A percentile compares a stretch with the other conserved stretches of the same genome.
Evolutionary conservation across 2,797 vertebrate genomes (phyloP).

Genomic region (Takifugu ocellatus): DNA sequence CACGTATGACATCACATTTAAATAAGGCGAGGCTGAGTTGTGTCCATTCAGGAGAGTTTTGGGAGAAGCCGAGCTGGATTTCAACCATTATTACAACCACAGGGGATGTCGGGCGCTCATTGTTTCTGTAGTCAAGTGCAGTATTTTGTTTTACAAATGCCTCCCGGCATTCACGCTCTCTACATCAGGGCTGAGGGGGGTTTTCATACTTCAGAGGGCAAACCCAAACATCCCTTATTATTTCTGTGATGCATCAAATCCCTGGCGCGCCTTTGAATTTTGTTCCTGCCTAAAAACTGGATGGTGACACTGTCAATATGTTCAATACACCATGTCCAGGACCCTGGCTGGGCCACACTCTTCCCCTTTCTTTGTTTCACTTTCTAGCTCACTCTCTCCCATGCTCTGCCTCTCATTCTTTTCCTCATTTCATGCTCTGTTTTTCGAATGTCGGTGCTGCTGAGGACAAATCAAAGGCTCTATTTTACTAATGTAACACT

Average conservation of each 20-base stretch:
- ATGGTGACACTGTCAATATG: constrained; percentile 66
- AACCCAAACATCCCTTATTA: constrained; percentile 70
- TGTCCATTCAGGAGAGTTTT: constrained; percentile 33
- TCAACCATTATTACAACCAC: constrained; percentile 60
- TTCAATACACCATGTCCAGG: constrained; percentile 57
- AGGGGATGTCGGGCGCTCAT: constrained; percentile 46
- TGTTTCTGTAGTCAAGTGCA: constrained; percentile 64
- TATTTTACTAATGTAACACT: constrained; percentile 78
- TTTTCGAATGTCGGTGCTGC: constrained; percentile 61
- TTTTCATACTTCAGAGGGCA: constrained; percentile 62
- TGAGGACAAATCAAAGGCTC: constrained; percentile 77
- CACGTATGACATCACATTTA: constrained; percentile 18
- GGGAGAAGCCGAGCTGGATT: constrained; percentile 49
- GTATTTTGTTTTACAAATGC: constrained; percentile 73
- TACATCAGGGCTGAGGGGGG: constrained; percentile 19
- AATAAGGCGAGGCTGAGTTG: constrained; percentile 13
- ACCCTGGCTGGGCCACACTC: neutral
- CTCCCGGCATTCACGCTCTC: constrained; percentile 53
- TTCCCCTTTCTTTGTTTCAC: neutral
- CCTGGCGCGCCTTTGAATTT: constrained; percentile 56
- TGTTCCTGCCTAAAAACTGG: constrained; percentile 52
- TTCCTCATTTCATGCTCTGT: constrained; percentile 37
- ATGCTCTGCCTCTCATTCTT: constrained; percentile 44
- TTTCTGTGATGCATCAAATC: constrained; percentile 67
- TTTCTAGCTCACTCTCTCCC: neutral